Evolutionary conservation across 2,888 invertebrate species (phyloP).

Genomic region (Erpobdella octoculata): DNA sequence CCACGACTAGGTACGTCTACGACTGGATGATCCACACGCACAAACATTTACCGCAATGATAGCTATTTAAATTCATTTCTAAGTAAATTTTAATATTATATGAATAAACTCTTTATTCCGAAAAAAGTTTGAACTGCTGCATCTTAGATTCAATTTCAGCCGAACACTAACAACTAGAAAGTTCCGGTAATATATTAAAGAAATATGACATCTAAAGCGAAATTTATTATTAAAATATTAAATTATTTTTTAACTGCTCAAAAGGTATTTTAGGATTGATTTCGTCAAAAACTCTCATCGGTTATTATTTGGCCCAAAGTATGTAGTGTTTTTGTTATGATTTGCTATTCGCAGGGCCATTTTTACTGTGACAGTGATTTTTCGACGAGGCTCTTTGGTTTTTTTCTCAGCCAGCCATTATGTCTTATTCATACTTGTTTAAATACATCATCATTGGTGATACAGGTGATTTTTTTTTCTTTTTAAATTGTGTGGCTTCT

Average conservation of each 20-base stretch:
- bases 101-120: too few relatives aligned
- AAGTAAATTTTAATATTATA: too few relatives aligned
- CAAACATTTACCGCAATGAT: too few relatives aligned
- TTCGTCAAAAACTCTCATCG: not conserved
- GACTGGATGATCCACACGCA: too few relatives aligned
- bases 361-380: conserved; percentile 11
- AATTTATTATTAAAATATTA: too few relatives aligned
- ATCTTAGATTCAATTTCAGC: too few relatives aligned
- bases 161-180: too few relatives aligned
- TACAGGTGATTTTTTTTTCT: conserved; percentile 34
- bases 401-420: conserved; percentile 10
- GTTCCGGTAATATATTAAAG: too few relatives aligned
- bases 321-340: conserved; percentile 22
- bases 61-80: too few relatives aligned
- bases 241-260: not conserved
- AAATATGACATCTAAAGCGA: too few relatives aligned
- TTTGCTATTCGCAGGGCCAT: conserved; percentile 25
- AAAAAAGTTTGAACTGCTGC: too few relatives aligned
- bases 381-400: not conserved
- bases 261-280: not conserved
- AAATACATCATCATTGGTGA: conserved; percentile 41
- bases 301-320: not conserved
- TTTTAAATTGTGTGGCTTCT: not conserved
- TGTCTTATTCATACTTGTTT: conserved; percentile 40
- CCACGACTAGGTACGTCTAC: too few relatives aligned